Conservation (phyloP, 1,140 invertebrate genomes). For the Aphidius ervi region DNA sequence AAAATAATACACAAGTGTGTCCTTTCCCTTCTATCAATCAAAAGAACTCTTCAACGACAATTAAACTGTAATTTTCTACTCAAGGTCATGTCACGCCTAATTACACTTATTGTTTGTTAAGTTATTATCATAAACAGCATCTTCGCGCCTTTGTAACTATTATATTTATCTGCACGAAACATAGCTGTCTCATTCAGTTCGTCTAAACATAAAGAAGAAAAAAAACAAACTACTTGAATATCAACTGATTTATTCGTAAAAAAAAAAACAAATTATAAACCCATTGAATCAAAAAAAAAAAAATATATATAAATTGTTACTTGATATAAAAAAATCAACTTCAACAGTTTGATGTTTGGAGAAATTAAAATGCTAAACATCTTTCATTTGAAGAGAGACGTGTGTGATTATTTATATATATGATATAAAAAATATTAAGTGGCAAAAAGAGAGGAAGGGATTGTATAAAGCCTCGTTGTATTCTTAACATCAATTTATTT, state of each 20-base stretch:
- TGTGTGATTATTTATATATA: background rate
- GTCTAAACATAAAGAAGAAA: background rate
- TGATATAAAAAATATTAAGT: constrained; percentile 5
- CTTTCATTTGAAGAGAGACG: background rate
- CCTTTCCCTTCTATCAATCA: too few species aligned
- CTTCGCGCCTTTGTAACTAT: constrained; percentile 2
- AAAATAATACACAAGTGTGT: too few species aligned
- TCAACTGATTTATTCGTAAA: too few species aligned
- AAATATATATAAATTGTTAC: too few species aligned
- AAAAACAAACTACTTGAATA: too few species aligned
- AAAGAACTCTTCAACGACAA: constrained; percentile 2
- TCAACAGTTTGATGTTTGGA: too few species aligned
- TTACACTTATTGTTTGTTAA: constrained; percentile 15
- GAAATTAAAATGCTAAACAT: too few species aligned
- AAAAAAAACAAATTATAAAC: too few species aligned
- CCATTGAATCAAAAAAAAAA: too few species aligned
- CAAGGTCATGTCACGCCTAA: constrained; percentile 16
- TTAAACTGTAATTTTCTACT: constrained; percentile 16
- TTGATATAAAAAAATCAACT: too few species aligned
- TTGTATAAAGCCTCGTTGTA: constrained; percentile 21
- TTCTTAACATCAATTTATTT: constrained; percentile 25
- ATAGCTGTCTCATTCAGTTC: background rate
- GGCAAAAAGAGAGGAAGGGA: background rate
- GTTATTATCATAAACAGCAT: constrained; percentile 16
- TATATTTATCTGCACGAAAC: background rate